Conservation (phyloP, 2,797 vertebrate genomes). For the Dicrostonyx torquatus region DNA sequence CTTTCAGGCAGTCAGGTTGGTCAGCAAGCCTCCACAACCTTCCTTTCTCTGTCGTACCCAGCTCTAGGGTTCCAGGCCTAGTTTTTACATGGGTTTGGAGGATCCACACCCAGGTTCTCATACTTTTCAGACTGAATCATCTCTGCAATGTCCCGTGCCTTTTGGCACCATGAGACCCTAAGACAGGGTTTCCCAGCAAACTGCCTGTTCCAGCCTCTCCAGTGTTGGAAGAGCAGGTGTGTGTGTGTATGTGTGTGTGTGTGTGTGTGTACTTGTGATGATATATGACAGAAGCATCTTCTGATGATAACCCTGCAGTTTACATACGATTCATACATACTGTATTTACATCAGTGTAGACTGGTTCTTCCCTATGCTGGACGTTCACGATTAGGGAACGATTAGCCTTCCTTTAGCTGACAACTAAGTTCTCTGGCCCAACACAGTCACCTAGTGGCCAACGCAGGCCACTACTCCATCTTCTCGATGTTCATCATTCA, state of each 20-base stretch:
- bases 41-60: neutral
- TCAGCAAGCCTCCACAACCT: neutral
- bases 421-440: slow-evolving; percentile 15
- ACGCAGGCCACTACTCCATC: slow-evolving; percentile 47
- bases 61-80: neutral
- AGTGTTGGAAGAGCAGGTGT: neutral
- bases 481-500: neutral
- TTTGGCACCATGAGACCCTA: neutral
- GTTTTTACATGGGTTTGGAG: neutral
- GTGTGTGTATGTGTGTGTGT: neutral
- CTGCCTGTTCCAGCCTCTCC: neutral
- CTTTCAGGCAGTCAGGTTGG: neutral
- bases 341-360: neutral
- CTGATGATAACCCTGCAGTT: neutral
- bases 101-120: too few species aligned
- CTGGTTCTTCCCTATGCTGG: neutral
- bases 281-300: neutral
- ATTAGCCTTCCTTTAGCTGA: neutral
- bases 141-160: neutral
- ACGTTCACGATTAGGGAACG: neutral
- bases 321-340: neutral
- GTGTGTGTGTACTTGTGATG: neutral
- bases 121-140: neutral
- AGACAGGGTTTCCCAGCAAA: neutral
- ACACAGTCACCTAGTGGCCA: slow-evolving; percentile 75